Base-by-base conservation (phyloP, 2,113 vertebrate genomes). In the Taurulus bubalis region DNA sequence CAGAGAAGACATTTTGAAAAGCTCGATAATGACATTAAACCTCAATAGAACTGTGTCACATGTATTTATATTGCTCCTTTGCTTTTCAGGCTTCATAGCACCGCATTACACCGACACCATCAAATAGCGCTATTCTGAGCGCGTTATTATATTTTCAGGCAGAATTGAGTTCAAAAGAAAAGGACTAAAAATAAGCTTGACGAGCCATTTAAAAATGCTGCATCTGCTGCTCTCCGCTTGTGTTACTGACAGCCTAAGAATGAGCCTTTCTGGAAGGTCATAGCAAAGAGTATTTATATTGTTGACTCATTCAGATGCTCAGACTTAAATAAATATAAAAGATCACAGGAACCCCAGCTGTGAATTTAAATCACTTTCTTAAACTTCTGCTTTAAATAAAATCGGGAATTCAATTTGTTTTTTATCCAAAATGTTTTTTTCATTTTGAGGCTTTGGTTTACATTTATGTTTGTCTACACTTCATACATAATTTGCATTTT, bases 171-270 rank as follows among this genome's bases (percentile, higher is more conserved):
- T 66, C 49, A 56, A 9, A 77, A 18, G n/a, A 34, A 18, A 45
- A 10, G 7, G n/a, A 70, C 28, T 38, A 8, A 38, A 70, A 82
- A 72, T 47, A 80, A 20, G 7, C 40, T 67, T 30, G 7, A 60
- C 32, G 3, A 58, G 26, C 32, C 3, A 16, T 32, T 12, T 49
- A 8, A 38, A 36, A 28, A 64, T 7, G 6, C 3, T 64, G 28
- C 18, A 3, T 22, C 18, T 36, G 55, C 56, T 34, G 15, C 45
- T 53, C 47, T 53, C 4, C 20, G 16, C 20, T 20, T 56, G 3
- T 15, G 16, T 36, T 38, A 38, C 10, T 26, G 32, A 55, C 32
- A 8, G 53, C 10, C 26, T 20, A 22, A 30, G 2, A 68, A 32
- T 10, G 30, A 24, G 12, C 36, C 62, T 42, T 40, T 24, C 62